Evolutionary conservation across 2,888 invertebrate species (phyloP), one percentile per base, ranked within the genome.

Genomic region (Anthophora plumipes): DNA sequence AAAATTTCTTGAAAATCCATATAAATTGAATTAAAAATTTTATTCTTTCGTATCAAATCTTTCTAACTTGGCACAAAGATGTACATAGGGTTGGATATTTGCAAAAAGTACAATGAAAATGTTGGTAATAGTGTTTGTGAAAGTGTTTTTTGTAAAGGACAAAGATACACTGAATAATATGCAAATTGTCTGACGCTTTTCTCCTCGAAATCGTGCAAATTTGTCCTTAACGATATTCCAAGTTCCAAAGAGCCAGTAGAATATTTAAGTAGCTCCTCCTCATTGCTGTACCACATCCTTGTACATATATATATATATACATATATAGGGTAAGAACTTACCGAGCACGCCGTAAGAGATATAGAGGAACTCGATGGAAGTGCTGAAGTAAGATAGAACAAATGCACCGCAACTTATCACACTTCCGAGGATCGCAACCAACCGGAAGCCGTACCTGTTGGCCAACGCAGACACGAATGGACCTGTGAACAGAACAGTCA

Each of bases 391-490:
- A 0, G 97, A 96, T 0, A 96, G 86, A 0, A 95, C 95, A 91
- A 98, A 97, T 5, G 97, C 96, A 20, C 92, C 75, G 11, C 96
- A 94, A 0, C 97, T 95, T 69, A 98, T 94, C 2, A 98, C 71
- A 84, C 97, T 96, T 60, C 99, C 99, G 17, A 95, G 91, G 48
- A 99, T 97, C 11, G 98, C 97, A 1, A 99, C 98, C 48, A 95
- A 94, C 60, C 99, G 95, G 93, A 99, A 98, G 41, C 99, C 99
- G 92, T 97, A 99, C 88, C 97, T 96, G 94, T 99, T 99, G 50
- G 98, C 97, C 84, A 99, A 94, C 0, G 98, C 98, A 85, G 98
- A 97, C 0, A 98, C 98, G 91, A 99, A 97, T 3, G 99, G 99
- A 80, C 99, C 96, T 96, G 91, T 25, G 90, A 90, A 55, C 39